These are phyloP conservation scores for Rhabdophis nuchalis DNA, from an alignment of 2,797 vertebrate species.

Conservation along the genomic window DNA sequence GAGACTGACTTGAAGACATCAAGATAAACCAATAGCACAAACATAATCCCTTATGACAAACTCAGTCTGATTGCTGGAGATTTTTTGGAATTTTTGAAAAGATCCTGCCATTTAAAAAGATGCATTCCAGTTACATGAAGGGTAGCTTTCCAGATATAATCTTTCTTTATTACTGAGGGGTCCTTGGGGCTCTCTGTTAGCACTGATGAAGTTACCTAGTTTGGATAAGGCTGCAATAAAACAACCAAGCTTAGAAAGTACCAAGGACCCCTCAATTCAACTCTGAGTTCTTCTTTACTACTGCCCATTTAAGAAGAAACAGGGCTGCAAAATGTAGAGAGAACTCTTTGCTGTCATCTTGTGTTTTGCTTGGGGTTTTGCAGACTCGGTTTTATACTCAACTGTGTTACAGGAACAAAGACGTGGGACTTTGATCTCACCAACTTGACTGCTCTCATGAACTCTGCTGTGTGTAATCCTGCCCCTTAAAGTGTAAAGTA, in stretches of 20 bases:
- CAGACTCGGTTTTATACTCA: background rate
- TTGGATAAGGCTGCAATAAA: background rate
- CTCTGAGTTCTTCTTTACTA: constrained; percentile 45
- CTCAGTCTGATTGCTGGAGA: constrained; percentile 58
- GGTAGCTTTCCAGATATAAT: constrained; percentile 71
- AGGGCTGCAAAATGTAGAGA: background rate
- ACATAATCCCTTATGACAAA: constrained; percentile 66
- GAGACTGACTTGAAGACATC: background rate
- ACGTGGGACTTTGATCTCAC: background rate
- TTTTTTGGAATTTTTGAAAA: constrained; percentile 60
- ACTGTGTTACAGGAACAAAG: background rate
- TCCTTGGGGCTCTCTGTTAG: background rate
- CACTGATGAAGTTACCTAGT: background rate
- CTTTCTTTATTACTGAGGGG: constrained; percentile 67
- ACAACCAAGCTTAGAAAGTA: background rate
- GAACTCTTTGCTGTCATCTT: background rate
- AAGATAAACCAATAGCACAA: constrained; percentile 50
- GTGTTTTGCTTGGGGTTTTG: background rate
- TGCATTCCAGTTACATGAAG: constrained; percentile 72
- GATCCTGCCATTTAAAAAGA: constrained; percentile 74
- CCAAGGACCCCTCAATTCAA: background rate
- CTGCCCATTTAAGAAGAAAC: background rate
- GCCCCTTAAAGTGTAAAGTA: background rate
- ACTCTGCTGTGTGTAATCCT: background rate
- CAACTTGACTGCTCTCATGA: background rate